Base-by-base conservation (phyloP, 2,888 invertebrate species). In the Ichneumoninae sp. region DNA sequence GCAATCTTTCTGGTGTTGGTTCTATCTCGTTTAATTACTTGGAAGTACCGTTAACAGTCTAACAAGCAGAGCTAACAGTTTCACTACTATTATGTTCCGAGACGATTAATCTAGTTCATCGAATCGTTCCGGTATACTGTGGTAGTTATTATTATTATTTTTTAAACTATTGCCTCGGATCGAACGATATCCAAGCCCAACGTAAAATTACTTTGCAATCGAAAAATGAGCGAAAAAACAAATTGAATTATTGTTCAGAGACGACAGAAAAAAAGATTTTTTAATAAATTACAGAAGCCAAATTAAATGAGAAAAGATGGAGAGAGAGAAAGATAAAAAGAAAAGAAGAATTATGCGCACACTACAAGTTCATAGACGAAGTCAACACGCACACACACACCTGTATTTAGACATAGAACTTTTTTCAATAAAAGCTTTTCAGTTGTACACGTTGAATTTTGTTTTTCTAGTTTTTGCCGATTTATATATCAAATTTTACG, bases 391-490 rank as follows among this genome's bases (percentile, higher is more conserved):
- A 90, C 88, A 89, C 90, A 91, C 88, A 91, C 90, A 91, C 89
- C 88, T 93, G 93, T 93, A 93, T 91, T 91, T 92, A 93, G 90
- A 90, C 89, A 92, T 91, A 92, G 89, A 91, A 90, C 88, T 89
- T 90, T 91, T 91, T 92, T 91, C 90, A 92, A 93, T 92, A 93
- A 92, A 92, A 92, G 90, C 91, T 93, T 92, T 92, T 92, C 90
- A 93, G 91, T 92, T 93, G 90, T 89, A 93, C 90, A 91, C 91
- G 86, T 92, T 92, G 91, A 91, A 90, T 92, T 93, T 90, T 92
- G 90, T 92, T 92, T 93, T 90, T 89, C 86, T 90, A 89, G 89
- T 91, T 91, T 89, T 87, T 89, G 81, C 83, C 88, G 82, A 69
- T 68, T 47, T 69, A 79, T 47, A 54, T 36, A 47, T 66, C 57